These are phyloP conservation scores for Habrosyne pyritoides DNA, from an alignment of 2,888 invertebrate species.

Conservation along the genomic window DNA sequence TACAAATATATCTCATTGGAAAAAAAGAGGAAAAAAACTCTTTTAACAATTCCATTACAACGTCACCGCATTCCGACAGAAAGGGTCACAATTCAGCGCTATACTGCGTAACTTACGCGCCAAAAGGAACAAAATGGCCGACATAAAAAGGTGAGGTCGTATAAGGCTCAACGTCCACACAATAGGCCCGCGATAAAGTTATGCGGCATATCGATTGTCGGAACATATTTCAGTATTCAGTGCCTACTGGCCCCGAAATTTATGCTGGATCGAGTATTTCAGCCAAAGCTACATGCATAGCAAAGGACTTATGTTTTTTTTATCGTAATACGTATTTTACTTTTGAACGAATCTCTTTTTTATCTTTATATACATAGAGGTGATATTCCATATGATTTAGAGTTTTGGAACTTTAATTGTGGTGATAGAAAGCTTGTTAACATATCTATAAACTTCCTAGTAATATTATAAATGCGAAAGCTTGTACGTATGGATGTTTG, in stretches of 20 bases:
- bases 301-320: neutral
- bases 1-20: neutral
- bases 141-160: conserved; percentile 6
- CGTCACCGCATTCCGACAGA: neutral
- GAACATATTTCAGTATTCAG: conserved; percentile 4
- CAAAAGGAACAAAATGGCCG: conserved; percentile 5
- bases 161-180: conserved; percentile 1
- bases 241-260: neutral
- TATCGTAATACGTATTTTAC: neutral
- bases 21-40: neutral
- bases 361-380: no score
- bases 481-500: no score
- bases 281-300: neutral
- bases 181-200: conserved; percentile 3
- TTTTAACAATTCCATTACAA: conserved; percentile 24
- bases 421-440: no score
- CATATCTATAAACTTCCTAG: no score
- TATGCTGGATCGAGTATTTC: neutral
- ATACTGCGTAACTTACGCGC: conserved; percentile 11
- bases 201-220: conserved; percentile 5
- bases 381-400: no score
- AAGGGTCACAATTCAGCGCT: conserved; percentile 18
- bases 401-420: no score
- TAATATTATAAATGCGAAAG: no score
- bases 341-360: no score